Percentiles rank a stretch among this genome's conserved stretches.
These are phyloP conservation scores for Bombus waltoni DNA, from an alignment of 1,140 invertebrate genomes.

Conservation along the genomic window DNA sequence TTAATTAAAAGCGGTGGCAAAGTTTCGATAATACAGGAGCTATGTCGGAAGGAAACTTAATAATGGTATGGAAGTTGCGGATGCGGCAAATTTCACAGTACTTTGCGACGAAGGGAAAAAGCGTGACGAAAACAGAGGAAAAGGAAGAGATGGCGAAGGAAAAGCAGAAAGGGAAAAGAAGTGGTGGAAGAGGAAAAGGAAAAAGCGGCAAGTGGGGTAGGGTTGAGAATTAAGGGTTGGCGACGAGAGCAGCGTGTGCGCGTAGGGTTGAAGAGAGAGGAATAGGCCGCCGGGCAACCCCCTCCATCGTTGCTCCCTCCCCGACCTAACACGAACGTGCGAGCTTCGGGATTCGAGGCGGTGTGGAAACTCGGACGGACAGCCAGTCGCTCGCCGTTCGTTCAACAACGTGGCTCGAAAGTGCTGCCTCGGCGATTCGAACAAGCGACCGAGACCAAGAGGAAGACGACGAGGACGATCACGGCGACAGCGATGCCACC, in stretches of 20 bases:
- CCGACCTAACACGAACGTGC: constrained; percentile 67
- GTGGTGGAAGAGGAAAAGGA: background rate
- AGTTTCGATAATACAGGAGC: background rate
- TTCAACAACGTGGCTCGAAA: constrained; percentile 76
- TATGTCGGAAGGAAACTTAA: background rate
- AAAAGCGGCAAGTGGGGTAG: constrained; percentile 26
- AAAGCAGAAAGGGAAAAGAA: background rate
- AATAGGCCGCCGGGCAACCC: constrained; percentile 7
- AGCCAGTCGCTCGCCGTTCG: constrained; percentile 81
- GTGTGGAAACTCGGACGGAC: constrained; percentile 77
- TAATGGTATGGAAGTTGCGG: background rate
- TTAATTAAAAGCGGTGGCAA: background rate
- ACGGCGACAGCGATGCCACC: constrained; percentile 34
- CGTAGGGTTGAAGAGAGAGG: constrained; percentile 46
- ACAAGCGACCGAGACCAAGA: constrained; percentile 36
- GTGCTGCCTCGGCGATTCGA: constrained; percentile 50
- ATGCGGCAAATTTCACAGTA: constrained; percentile 44
- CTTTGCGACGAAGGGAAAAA: background rate
- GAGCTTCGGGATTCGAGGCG: constrained; percentile 72
- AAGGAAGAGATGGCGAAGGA: background rate
- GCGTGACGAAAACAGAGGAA: background rate
- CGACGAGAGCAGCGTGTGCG: constrained; percentile 63
- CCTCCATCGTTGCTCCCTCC: constrained; percentile 51
- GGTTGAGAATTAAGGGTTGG: constrained; percentile 65
- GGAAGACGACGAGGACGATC: constrained; percentile 43